Conservation (phyloP, 2,888 invertebrate genomes). For the Ophioninae sp. region DNA sequence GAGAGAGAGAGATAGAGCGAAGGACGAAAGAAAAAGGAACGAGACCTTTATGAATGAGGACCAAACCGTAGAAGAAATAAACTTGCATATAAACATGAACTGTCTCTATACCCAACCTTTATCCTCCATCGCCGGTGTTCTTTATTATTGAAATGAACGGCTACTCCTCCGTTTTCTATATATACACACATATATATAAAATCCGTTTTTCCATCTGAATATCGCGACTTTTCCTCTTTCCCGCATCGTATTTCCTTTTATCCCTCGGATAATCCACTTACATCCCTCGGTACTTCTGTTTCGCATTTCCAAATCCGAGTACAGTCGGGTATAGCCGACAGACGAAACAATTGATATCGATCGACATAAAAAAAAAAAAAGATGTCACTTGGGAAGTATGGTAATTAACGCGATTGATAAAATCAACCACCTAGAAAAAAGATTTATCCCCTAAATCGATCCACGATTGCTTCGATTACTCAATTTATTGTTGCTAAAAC, state of each 20-base stretch:
- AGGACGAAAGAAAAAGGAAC: constrained; percentile 62
- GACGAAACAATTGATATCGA: background rate
- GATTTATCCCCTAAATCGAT: background rate
- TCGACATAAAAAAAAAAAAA: background rate
- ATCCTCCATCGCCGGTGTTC: constrained; percentile 60
- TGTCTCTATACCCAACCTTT: constrained; percentile 34
- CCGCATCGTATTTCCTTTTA: constrained; percentile 7
- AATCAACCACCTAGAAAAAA: background rate
- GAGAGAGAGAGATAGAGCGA: constrained; percentile 40
- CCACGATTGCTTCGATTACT: background rate
- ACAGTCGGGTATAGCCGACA: background rate
- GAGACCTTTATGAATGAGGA: constrained; percentile 66
- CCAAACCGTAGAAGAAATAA: constrained; percentile 70
- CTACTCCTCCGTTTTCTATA: constrained; percentile 13
- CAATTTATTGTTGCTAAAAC: background rate
- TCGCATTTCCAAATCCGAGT: background rate
- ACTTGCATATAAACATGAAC: constrained; percentile 72
- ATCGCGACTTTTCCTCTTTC: constrained; percentile 2
- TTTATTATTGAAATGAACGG: constrained; percentile 68
- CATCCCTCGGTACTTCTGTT: background rate
- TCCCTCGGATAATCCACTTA: background rate
- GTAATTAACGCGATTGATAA: background rate
- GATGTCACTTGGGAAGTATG: background rate
- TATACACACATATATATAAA: constrained; percentile 1
- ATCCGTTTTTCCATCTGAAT: background rate